A percentile compares a stretch with the other conserved stretches of the same genome.
Evolutionary conservation across 2,113 vertebrate species (phyloP).

Genomic region (Antennarius striatus): DNA sequence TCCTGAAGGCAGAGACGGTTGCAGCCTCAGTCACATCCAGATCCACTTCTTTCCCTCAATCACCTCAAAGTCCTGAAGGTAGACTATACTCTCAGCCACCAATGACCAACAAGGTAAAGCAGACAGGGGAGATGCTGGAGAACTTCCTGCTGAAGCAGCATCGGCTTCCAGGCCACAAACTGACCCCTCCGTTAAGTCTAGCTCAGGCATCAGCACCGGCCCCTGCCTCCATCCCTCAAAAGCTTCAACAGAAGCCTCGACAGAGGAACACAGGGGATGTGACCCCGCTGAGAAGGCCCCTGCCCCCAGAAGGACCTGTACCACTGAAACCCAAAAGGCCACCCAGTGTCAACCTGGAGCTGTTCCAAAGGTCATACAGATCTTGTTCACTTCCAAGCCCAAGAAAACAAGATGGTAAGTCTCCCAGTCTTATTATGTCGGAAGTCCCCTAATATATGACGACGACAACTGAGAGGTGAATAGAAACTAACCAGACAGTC

Average conservation of each 20-base stretch:
- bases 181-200: too few relatives aligned
- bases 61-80: constrained; percentile 21
- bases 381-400: not conserved
- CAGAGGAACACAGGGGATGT: constrained; percentile 59
- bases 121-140: constrained; percentile 68
- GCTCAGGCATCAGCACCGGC: not conserved
- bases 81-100: constrained; percentile 4
- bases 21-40: constrained; percentile 2
- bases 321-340: constrained; percentile 82
- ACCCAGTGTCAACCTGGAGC: constrained; percentile 75
- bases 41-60: constrained; percentile 37
- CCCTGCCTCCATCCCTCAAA: constrained; percentile 1
- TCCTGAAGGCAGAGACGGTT: constrained; percentile 24
- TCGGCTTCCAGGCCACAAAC: constrained; percentile 6
- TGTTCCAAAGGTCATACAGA: constrained; percentile 33
- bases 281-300: constrained; percentile 71
- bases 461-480: too few relatives aligned
- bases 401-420: constrained; percentile 52
- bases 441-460: not conserved
- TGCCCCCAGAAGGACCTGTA: constrained; percentile 65
- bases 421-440: not conserved
- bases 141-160: constrained; percentile 67
- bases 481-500: too few relatives aligned
- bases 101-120: constrained; percentile 52
- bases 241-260: constrained; percentile 11